A percentile compares a stretch with the other conserved stretches of the same genome.
phyloP scores from a whole-genome alignment of 2,888 invertebrate genomes.

The Drosophila greeni region DNA sequence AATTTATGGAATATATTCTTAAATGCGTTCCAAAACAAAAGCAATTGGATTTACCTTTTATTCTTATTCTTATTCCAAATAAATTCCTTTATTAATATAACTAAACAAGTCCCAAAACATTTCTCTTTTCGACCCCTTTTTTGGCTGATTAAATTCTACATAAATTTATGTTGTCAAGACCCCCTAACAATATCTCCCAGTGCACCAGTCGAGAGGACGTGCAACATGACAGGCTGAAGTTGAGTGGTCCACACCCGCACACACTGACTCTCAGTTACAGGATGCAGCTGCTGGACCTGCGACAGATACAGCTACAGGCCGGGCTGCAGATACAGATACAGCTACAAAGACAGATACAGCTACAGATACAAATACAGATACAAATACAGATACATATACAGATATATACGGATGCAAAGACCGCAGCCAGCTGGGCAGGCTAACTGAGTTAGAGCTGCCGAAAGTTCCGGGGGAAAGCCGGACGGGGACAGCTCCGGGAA shows the following conservation, averaged over 20 bases:
- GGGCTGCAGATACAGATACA: slow-evolving; percentile 12
- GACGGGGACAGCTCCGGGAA: not conserved
- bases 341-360: slow-evolving; percentile 5
- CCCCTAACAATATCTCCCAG: slow-evolving; percentile 1
- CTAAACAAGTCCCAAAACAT: not conserved
- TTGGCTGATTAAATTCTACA: not conserved
- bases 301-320: slow-evolving; percentile 17
- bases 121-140: no score
- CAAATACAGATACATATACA: slow-evolving; percentile 7
- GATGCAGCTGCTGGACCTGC: slow-evolving; percentile 21
- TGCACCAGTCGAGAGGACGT: slow-evolving; percentile 36
- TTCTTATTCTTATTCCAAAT: no score
- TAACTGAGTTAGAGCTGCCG: slow-evolving; percentile 63
- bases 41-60: no score
- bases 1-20: no score
- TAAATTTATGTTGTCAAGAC: not conserved
- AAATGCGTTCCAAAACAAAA: no score
- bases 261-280: slow-evolving; percentile 2
- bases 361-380: slow-evolving; percentile 10
- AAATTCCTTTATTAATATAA: not conserved
- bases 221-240: slow-evolving; percentile 64
- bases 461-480: slow-evolving; percentile 22
- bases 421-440: slow-evolving; percentile 49
- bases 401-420: slow-evolving; percentile 18
- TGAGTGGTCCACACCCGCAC: slow-evolving; percentile 48